Conservation (phyloP, 1,140 invertebrate genomes). For the Heterodera schachtii region DNA sequence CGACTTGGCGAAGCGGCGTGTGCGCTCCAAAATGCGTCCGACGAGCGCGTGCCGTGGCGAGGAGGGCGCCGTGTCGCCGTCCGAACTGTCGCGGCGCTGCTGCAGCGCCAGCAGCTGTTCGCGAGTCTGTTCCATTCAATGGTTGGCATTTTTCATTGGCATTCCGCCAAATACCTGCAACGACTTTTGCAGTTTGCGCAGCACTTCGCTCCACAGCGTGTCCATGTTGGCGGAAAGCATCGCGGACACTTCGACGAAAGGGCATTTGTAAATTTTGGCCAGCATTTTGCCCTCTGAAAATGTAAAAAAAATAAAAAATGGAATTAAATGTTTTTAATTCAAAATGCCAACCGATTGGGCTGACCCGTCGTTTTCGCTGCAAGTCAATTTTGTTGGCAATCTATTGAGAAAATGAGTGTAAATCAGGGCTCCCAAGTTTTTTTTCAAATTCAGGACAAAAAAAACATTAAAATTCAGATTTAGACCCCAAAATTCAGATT, state of each 20-base stretch:
- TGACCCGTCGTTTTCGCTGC: conserved; percentile 52
- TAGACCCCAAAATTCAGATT: no score
- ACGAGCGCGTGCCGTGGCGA: conserved; percentile 29
- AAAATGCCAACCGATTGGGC: conserved; percentile 44
- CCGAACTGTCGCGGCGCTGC: conserved; percentile 16
- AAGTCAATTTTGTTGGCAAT: conserved; percentile 57
- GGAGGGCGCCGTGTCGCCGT: neutral
- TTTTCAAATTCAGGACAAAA: no score
- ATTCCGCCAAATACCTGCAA: conserved; percentile 19
- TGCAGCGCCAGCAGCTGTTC: conserved; percentile 12
- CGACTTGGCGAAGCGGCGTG: conserved; percentile 59
- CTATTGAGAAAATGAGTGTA: neutral
- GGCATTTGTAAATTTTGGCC: conserved; percentile 57
- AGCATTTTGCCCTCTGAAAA: conserved; percentile 60
- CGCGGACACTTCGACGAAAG: conserved; percentile 52
- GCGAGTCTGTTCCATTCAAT: conserved; percentile 13
- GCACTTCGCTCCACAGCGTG: conserved; percentile 49
- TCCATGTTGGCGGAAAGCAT: conserved; percentile 58
- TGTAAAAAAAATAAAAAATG: neutral
- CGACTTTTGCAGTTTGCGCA: conserved; percentile 52
- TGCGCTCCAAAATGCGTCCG: conserved; percentile 42
- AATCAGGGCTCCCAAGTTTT: no score
- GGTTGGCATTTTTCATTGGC: neutral
- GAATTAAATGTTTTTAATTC: conserved; percentile 26
- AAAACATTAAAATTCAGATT: no score